Conservation (phyloP, 2,888 invertebrate species). For the Drosophila setosimentum region DNA sequence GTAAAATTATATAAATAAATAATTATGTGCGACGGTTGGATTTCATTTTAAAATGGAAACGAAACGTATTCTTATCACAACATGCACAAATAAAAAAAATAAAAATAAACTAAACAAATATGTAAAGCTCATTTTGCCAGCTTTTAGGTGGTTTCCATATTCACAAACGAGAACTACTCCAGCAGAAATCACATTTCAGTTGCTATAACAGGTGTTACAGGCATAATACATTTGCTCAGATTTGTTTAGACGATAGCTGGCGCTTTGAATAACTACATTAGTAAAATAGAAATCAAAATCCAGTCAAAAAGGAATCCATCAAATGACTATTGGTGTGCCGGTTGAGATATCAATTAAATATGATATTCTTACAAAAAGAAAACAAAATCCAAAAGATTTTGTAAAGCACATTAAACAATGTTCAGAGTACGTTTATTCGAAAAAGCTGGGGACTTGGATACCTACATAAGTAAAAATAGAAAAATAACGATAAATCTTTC, state of each 20-base stretch:
- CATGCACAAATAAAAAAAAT: slow-evolving; percentile 23
- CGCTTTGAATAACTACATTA: not conserved
- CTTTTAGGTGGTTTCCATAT: not conserved
- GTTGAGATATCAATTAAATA: not conserved
- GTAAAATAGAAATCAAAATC: not conserved
- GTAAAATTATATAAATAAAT: slow-evolving; percentile 42
- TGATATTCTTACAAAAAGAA: not conserved
- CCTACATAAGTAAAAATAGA: not conserved
- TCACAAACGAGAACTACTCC: slow-evolving; percentile 14
- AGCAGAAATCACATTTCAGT: slow-evolving; percentile 11
- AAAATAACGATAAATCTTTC: not conserved
- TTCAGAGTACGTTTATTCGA: not conserved
- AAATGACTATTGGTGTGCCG: not conserved
- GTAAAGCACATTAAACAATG: not conserved
- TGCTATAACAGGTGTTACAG: not conserved
- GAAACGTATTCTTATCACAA: slow-evolving; percentile 29
- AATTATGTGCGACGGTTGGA: slow-evolving; percentile 26
- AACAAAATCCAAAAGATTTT: not conserved
- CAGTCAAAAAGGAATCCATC: not conserved
- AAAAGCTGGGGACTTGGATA: too few relatives aligned
- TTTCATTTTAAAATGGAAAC: slow-evolving; percentile 41
- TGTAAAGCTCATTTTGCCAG: not conserved
- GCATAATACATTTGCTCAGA: not conserved
- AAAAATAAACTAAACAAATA: slow-evolving; percentile 9
- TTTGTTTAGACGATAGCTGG: not conserved